Conservation (phyloP, 2,888 invertebrate genomes). For the Tortricodes alternella region DNA sequence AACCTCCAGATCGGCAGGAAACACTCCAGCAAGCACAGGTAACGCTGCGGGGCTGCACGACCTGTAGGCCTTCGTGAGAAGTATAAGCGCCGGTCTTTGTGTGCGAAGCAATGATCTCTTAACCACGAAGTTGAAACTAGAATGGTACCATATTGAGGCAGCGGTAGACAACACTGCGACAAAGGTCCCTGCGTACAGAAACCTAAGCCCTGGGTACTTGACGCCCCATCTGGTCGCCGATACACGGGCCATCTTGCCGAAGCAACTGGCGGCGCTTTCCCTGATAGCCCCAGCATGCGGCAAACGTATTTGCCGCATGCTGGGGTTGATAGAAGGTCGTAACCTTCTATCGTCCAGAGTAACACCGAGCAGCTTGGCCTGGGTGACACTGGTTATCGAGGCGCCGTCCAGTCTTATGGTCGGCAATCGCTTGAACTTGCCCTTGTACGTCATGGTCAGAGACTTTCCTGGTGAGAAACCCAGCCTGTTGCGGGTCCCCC, state of each 20-base stretch:
- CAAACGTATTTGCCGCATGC: no score
- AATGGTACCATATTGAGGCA: constrained; percentile 30
- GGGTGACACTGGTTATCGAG: neutral
- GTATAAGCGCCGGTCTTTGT: constrained; percentile 13
- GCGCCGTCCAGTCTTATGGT: neutral
- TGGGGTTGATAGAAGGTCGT: no score
- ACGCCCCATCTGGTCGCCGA: constrained; percentile 41
- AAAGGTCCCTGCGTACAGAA: constrained; percentile 36
- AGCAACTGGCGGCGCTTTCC: constrained; percentile 33
- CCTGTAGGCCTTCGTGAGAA: constrained; percentile 35
- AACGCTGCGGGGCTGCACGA: neutral
- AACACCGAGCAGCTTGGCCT: constrained; percentile 31
- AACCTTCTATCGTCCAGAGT: constrained; percentile 31
- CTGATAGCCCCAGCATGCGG: constrained; percentile 33
- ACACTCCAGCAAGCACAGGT: neutral
- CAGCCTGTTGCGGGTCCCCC: constrained; percentile 35
- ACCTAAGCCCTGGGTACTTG: constrained; percentile 31
- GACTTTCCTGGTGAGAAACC: constrained; percentile 37
- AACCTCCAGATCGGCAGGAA: neutral
- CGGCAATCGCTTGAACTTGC: neutral
- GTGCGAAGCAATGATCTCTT: neutral
- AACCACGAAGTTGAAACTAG: neutral
- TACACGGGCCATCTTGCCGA: constrained; percentile 38
- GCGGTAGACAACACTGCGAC: constrained; percentile 34
- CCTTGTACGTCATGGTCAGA: constrained; percentile 32